Evolutionary conservation across 2,888 invertebrate genomes (phyloP), one percentile per base, ranked within the genome.

Genomic region (Fragum sueziense): DNA sequence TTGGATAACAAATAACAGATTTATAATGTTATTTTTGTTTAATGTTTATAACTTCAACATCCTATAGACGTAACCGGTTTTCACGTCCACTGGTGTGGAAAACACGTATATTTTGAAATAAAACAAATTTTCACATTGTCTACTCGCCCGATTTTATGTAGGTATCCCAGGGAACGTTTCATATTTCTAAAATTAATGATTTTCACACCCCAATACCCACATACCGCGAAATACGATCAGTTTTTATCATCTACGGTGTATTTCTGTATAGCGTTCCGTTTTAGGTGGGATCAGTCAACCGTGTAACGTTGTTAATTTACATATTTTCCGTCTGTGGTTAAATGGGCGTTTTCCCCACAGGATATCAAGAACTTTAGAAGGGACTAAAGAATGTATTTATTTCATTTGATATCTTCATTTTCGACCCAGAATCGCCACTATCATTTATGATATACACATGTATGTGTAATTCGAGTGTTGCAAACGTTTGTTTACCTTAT

Each of bases 131-230:
- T 33, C 4, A 37, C 65, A 41, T 11, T 41, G 25, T 41, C 9
- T 41, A 65, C 25, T 65, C n/a, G 65, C 1, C 22, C 34, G 41
- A 25, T 65, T 65, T 65, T 34, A 65, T 37, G 65, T 37, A 65
- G 20, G 65, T 65, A 65, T 65, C 65, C 65, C 9, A 25, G 65
- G 37, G 65, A 65, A 17, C 33, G 65, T 65, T 65, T 65, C 65
- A 41, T 41, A 41, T 65, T 65, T 65, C 37, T 41, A 27, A 70
- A 54, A 54, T 70, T 70, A 70, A 70, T 70, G 70, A 70, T 54
- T 54, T 70, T 70, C 70, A 70, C 70, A 54, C 70, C 34, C 70
- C 34, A 54, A 33, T 70, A 34, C 70, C 54, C 54, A 57, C 52
- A 34, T 41, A 65, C 37, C 37, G 41, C 65, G 65, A 11, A 65